Base-by-base conservation (phyloP, 2,888 invertebrate genomes). In the Netelia melanura region DNA sequence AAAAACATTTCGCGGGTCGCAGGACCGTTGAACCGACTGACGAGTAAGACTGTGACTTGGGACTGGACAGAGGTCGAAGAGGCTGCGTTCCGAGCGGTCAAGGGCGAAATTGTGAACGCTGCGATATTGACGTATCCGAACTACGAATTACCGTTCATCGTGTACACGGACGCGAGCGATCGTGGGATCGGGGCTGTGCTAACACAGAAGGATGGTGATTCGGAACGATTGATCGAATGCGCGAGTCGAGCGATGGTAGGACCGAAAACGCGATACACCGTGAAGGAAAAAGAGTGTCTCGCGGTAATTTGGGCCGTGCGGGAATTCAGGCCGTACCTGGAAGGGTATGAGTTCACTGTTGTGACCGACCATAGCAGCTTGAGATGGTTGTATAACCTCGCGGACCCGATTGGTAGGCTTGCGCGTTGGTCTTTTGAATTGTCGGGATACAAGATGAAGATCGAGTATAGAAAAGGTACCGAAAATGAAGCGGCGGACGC, bases 351-450 rank as follows among this genome's bases (percentile, higher is more conserved):
- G 2, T 89, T 88, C 65, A 84, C 65, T 8, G 88, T 87, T 10
- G 74, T 85, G 11, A 88, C 88, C 1, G 86, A 89, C 48, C 89
- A 90, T 25, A 61, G 74, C 21, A 87, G 86, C 30, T 71, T 90
- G 0, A 25, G 72, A 0, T 90, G 88, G 90, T 56, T 89, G 2
- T 78, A 81, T 30, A 83, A 61, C 17, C 68, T 88, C 2, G 86
- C 87, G 25, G 83, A 89, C 61, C 87, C 88, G 14, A 56, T 58
- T 0, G 87, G 87, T 1, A 62, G 86, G 0, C 61, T 89, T 1
- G 87, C 80, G 0, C 54, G 88, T 1, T 89, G 90, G 89, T 84
- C 85, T 11, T 21, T 88, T 3, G 23, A 83, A 6, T 48, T 89
- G 0, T 81, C 80, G 23, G 83, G 81, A 30, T 88, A 82, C 25